phyloP scores from a whole-genome alignment of 2,888 invertebrate species.

The Glaucopsyche alexis region DNA sequence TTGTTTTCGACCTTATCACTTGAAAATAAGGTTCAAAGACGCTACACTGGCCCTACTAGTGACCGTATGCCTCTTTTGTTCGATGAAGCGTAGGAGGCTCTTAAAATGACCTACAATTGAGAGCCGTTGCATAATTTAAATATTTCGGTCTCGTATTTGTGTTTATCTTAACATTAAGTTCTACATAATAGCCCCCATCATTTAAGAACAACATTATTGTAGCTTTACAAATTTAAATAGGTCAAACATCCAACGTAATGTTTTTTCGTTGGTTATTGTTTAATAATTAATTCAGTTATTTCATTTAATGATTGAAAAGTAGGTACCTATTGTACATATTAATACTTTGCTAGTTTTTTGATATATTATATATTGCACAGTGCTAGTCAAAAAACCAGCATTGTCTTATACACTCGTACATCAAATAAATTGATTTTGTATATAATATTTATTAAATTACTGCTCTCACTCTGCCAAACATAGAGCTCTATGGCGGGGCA shows the following conservation, averaged over 20 bases:
- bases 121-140: not conserved
- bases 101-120: constrained; percentile 26
- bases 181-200: not conserved
- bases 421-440: too few relatives aligned
- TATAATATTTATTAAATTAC: too few relatives aligned
- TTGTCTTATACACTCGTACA: too few relatives aligned
- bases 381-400: too few relatives aligned
- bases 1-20: not conserved
- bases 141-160: constrained; percentile 8
- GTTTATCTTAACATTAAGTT: constrained; percentile 11
- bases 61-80: constrained; percentile 29
- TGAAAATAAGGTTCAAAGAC: not conserved
- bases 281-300: not conserved
- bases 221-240: not conserved
- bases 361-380: too few relatives aligned
- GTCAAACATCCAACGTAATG: not conserved
- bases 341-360: too few relatives aligned
- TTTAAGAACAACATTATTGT: constrained; percentile 8
- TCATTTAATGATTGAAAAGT: not conserved
- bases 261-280: not conserved
- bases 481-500: too few relatives aligned
- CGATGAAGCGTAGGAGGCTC: constrained; percentile 29
- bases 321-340: too few relatives aligned
- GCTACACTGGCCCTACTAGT: not conserved
- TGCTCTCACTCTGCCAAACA: too few relatives aligned